Percentiles rank a stretch among this genome's conserved stretches.
Conservation (phyloP, 2,888 invertebrate genomes). For the Eilema sororculum region DNA sequence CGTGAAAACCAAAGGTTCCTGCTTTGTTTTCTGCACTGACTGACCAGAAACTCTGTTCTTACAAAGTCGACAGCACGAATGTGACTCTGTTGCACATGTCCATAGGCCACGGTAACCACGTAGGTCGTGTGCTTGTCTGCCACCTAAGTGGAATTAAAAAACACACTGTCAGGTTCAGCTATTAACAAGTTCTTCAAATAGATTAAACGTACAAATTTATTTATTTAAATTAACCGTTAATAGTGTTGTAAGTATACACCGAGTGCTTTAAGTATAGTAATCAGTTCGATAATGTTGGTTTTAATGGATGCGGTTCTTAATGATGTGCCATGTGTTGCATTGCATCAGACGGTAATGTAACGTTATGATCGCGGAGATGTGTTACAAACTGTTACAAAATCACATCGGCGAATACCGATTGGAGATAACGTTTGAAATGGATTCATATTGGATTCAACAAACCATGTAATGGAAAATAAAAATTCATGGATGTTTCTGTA, state of each 20-base stretch:
- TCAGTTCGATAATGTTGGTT: not conserved
- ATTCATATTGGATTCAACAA: not conserved
- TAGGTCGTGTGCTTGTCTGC: no score
- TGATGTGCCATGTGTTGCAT: constrained; percentile 10
- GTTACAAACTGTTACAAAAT: not conserved
- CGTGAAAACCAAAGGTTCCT: no score
- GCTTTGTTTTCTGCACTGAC: no score
- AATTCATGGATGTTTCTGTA: no score
- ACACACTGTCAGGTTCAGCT: no score
- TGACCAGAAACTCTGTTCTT: no score
- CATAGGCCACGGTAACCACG: no score
- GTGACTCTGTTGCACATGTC: no score
- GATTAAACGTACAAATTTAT: constrained; percentile 3
- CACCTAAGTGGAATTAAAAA: no score
- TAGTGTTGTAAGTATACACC: not conserved
- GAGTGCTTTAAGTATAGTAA: constrained; percentile 7
- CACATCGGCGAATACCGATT: not conserved
- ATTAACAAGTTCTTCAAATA: not conserved
- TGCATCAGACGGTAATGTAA: not conserved
- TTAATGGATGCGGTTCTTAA: constrained; percentile 6
- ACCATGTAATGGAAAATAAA: no score
- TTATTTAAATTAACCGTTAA: constrained; percentile 8
- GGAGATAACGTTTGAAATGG: not conserved
- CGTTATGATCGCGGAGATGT: not conserved
- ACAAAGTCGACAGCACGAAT: no score